Evolutionary conservation across 2,888 invertebrate genomes (phyloP).

Genomic region (Eulithis prunata): DNA sequence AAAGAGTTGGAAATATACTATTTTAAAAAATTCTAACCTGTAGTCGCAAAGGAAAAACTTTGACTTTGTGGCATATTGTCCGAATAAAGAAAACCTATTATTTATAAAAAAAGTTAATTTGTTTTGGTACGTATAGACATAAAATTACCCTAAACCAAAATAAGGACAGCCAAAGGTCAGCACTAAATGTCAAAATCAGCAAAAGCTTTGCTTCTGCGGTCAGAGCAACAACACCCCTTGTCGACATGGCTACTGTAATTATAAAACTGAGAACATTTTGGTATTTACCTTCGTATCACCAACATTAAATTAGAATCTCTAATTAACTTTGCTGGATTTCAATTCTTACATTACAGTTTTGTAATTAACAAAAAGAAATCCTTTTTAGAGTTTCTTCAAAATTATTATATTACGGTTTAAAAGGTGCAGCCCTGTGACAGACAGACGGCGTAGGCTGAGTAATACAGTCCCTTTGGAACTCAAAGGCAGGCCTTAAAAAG

Average conservation of each 20-base stretch:
- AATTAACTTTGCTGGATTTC: constrained; percentile 36
- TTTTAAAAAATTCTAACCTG: too few relatives aligned
- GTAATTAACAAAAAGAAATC: constrained; percentile 17
- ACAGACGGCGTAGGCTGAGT: not conserved
- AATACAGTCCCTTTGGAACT: not conserved
- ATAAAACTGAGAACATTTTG: constrained; percentile 40
- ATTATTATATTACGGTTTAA: too few relatives aligned
- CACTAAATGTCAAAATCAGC: constrained; percentile 7
- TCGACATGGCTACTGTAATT: constrained; percentile 44
- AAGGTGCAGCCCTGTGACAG: too few relatives aligned
- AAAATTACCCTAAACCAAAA: not conserved
- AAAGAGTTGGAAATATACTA: too few relatives aligned
- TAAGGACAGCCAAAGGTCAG: constrained; percentile 7
- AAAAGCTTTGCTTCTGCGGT: constrained; percentile 16
- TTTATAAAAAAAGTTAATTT: not conserved
- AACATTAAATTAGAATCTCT: constrained; percentile 50
- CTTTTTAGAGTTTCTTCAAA: constrained; percentile 3
- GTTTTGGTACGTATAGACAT: not conserved
- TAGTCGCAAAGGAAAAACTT: too few relatives aligned
- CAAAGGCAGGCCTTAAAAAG: not conserved
- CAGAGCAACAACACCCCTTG: constrained; percentile 38
- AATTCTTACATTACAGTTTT: constrained; percentile 30
- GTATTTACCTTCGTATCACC: constrained; percentile 28
- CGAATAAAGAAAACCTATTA: too few relatives aligned
- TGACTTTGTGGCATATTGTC: too few relatives aligned